These are phyloP conservation scores for Penaeus chinensis DNA, from an alignment of 1,140 invertebrate genomes.

Conservation along the genomic window DNA sequence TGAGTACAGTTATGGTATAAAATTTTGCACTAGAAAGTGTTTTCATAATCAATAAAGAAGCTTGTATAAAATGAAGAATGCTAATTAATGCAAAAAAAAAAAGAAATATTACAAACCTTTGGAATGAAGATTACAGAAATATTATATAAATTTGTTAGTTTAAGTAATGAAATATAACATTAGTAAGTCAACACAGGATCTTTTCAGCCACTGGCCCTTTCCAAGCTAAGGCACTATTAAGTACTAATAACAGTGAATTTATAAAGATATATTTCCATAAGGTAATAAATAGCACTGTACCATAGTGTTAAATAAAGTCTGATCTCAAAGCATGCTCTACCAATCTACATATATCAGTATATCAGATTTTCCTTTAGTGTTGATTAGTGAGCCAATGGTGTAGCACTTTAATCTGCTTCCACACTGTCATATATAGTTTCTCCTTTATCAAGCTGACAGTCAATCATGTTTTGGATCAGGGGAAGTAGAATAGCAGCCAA, in stretches of 20 bases:
- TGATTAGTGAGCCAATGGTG: no score
- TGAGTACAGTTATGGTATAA: slow-evolving; percentile 47
- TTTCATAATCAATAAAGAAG: slow-evolving; percentile 17
- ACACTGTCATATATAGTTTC: no score
- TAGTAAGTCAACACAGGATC: not conserved
- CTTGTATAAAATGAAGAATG: not conserved
- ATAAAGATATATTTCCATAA: slow-evolving; percentile 21
- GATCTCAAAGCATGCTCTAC: not conserved
- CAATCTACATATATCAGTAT: no score
- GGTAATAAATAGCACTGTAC: slow-evolving; percentile 20
- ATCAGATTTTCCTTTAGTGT: no score
- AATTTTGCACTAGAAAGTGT: slow-evolving; percentile 46
- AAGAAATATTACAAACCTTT: not conserved
- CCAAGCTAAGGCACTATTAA: slow-evolving; percentile 51
- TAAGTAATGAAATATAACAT: not conserved
- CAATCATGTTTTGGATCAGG: no score
- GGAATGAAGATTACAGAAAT: slow-evolving; percentile 37
- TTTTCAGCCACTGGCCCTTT: not conserved
- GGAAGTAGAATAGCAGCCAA: no score
- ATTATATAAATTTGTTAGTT: slow-evolving; percentile 8
- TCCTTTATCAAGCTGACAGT: no score
- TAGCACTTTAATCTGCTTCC: no score
- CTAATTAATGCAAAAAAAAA: not conserved
- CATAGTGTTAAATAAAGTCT: not conserved
- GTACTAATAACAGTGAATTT: not conserved